Conservation (phyloP, 2,113 vertebrate genomes). For the Gallinago undulata region DNA sequence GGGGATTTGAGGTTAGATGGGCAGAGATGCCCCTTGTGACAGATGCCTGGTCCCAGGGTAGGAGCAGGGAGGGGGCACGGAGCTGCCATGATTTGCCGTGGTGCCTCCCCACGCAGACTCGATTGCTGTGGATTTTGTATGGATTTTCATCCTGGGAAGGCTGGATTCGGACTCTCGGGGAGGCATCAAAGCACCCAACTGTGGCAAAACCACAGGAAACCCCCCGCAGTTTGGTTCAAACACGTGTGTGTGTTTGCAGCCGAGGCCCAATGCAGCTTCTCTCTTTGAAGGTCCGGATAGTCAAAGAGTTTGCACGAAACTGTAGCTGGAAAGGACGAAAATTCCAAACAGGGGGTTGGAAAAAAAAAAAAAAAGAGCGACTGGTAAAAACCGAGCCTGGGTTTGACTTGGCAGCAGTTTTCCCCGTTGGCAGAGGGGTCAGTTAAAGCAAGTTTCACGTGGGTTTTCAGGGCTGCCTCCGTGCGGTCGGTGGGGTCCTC, state of each 20-base stretch:
- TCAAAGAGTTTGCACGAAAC: neutral
- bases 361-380: neutral
- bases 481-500: neutral
- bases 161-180: neutral
- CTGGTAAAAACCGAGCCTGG: neutral
- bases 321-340: neutral
- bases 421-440: neutral
- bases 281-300: neutral
- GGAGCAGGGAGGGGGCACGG: neutral
- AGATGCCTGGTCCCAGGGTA: fast-evolving
- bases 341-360: neutral
- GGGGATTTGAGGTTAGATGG: neutral
- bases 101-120: neutral
- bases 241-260: neutral
- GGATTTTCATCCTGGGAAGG: neutral
- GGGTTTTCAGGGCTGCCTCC: neutral
- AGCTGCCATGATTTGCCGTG: fast-evolving
- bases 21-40: neutral
- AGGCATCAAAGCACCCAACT: neutral
- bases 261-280: neutral
- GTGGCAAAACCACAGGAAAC: neutral
- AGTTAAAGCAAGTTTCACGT: neutral
- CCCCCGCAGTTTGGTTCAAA: neutral
- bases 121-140: neutral
- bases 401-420: neutral